phyloP scores from a whole-genome alignment of 2,797 vertebrate species.

The Propithecus deckenii region DNA sequence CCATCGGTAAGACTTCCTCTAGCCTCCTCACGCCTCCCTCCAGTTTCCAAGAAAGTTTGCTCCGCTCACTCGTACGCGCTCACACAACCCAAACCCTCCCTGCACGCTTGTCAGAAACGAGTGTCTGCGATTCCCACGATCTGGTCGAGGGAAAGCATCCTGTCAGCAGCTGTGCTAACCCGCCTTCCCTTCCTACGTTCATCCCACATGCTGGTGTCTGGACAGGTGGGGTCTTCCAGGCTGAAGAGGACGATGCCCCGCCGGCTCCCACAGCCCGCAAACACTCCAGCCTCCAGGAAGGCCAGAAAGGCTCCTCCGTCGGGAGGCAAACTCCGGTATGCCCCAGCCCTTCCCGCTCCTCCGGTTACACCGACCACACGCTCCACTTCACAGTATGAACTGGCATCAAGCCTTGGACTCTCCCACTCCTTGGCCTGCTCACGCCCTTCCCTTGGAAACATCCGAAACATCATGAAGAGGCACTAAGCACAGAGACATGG shows the following conservation, averaged over 20 bases:
- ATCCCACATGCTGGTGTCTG: neutral
- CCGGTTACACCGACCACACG: neutral
- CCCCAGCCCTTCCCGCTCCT: neutral
- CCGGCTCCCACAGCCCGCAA: neutral
- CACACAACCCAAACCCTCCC: constrained; percentile 63
- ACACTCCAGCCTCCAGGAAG: neutral
- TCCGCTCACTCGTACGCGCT: constrained; percentile 39
- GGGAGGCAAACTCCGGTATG: neutral
- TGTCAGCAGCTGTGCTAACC: neutral
- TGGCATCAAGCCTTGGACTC: constrained; percentile 23
- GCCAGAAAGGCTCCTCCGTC: neutral
- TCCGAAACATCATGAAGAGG: neutral
- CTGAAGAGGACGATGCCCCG: neutral
- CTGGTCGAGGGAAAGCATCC: constrained; percentile 40
- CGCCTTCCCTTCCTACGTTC: neutral
- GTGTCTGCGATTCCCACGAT: constrained; percentile 55
- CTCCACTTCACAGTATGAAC: neutral
- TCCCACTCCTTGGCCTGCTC: constrained; percentile 39
- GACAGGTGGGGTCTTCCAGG: neutral
- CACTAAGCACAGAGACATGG: neutral
- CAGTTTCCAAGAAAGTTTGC: constrained; percentile 70
- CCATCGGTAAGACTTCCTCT: constrained; percentile 57
- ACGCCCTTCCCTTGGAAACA: constrained; percentile 50
- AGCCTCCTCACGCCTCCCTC: constrained; percentile 68
- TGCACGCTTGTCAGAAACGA: constrained; percentile 51